Evolutionary conservation across 2,888 invertebrate species (phyloP).

Genomic region (Eristalinus aeneus): DNA sequence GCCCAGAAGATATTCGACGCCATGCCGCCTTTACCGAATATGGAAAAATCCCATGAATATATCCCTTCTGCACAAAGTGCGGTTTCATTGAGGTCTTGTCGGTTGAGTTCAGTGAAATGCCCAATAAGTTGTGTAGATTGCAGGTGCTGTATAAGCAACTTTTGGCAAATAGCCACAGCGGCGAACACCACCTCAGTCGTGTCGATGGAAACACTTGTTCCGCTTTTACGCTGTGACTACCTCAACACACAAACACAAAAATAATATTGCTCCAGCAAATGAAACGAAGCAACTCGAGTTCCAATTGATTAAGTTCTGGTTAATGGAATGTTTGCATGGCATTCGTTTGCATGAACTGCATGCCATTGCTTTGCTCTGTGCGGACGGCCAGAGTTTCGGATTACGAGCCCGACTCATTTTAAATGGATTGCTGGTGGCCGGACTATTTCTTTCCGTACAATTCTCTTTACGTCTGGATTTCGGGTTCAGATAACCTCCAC

Average conservation of each 20-base stretch:
- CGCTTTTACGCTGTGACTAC: constrained; percentile 6
- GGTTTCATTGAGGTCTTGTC: not conserved
- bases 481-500: not conserved
- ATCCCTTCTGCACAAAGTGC: not conserved
- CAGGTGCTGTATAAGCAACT: constrained; percentile 7
- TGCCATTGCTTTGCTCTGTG: constrained; percentile 21
- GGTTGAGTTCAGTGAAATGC: not conserved
- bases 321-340: constrained; percentile 77
- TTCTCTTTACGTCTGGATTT: constrained; percentile 20
- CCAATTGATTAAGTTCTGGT: constrained; percentile 79
- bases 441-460: constrained; percentile 22
- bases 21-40: not conserved
- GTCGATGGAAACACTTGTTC: not conserved
- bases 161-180: constrained; percentile 35
- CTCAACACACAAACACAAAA: constrained; percentile 30
- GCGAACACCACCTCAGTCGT: constrained; percentile 7
- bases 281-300: constrained; percentile 72
- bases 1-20: not conserved
- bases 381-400: constrained; percentile 33
- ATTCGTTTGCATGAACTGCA: constrained; percentile 55
- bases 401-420: constrained; percentile 62
- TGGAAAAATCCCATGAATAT: not conserved
- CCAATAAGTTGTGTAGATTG: not conserved
- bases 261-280: constrained; percentile 39
- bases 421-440: constrained; percentile 46